Conservation (phyloP, 2,888 invertebrate species). For the Resseliella maxima region DNA sequence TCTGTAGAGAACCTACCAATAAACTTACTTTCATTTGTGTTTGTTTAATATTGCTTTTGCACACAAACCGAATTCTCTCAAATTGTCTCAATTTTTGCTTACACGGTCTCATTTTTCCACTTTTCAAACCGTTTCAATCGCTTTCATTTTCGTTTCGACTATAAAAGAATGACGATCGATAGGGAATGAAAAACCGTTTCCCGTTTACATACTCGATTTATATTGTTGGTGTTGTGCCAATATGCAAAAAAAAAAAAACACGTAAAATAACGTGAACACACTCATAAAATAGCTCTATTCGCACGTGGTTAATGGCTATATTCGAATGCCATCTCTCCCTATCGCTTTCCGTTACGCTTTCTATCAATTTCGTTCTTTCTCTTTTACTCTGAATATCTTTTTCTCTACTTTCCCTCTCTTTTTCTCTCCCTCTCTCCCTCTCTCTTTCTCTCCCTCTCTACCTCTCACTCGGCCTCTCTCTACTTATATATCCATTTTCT, state of each 20-base stretch:
- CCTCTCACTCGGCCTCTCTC: too few relatives aligned
- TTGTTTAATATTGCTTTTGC: neutral
- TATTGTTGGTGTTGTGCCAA: constrained; percentile 19
- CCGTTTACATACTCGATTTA: neutral
- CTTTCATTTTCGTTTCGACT: constrained; percentile 18
- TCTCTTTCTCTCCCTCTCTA: too few relatives aligned
- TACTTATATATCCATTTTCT: too few relatives aligned
- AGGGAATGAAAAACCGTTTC: neutral
- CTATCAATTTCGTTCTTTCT: too few relatives aligned
- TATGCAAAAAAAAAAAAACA: constrained; percentile 1
- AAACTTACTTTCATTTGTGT: constrained; percentile 12
- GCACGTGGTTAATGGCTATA: neutral
- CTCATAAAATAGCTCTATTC: neutral
- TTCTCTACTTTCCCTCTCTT: too few relatives aligned
- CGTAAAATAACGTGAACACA: neutral
- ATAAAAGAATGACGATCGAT: constrained; percentile 31
- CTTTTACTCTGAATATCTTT: too few relatives aligned
- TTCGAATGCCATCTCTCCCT: too few relatives aligned
- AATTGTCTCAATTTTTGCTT: constrained; percentile 33
- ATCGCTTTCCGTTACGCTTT: too few relatives aligned
- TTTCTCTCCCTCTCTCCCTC: too few relatives aligned
- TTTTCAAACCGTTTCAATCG: neutral
- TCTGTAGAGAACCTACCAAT: neutral
- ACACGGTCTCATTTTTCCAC: neutral
- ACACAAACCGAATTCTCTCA: neutral